Evolutionary conservation across 2,888 invertebrate species (phyloP), one percentile per base, ranked within the genome.

Genomic region (Pyralis farinalis): DNA sequence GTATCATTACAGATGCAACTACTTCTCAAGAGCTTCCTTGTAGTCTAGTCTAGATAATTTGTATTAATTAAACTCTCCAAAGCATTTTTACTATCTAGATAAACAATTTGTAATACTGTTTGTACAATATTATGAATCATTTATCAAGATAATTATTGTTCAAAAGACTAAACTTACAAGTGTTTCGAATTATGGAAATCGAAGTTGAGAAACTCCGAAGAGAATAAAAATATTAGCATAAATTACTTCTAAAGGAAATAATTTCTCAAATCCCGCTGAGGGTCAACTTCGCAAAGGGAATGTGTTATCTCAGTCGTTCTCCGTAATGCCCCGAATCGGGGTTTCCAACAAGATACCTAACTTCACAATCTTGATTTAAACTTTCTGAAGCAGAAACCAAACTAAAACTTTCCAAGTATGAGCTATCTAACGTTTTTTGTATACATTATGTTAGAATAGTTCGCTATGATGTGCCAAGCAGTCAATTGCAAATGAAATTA

Each of bases 361-460:
- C 70, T 76, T 74, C 65, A 68, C 72, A 71, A 78, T 78, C 76
- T 73, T 58, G 66, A 73, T 78, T 54, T 55, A 42, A 78, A 76
- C 63, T 78, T 80, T 68, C 50, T 53, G 51, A 55, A 59, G 51
- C 56, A 53, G 58, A 63, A 54, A 60, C 55, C 55, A 71, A 72
- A 71, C 69, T 72, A 64, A 63, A 66, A 71, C 64, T 58, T 63
- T 52, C 53, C 51, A 55, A 56, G 47, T 41, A 3, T 16, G 4
- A 16, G 16, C 16, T 4, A 16, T 16, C 16, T 16, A n/a, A 16
- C 16, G 16, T 16, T 16, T 16, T 4, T 16, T 16, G 2, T n/a
- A n/a, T n/a, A n/a, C n/a, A n/a, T n/a, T n/a, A n/a, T n/a, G n/a
- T n/a, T n/a, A n/a, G n/a, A n/a, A n/a, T n/a, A n/a, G n/a, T n/a